Evolutionary conservation across 2,888 invertebrate species (phyloP).

Genomic region (Siphonodentalium dalli): DNA sequence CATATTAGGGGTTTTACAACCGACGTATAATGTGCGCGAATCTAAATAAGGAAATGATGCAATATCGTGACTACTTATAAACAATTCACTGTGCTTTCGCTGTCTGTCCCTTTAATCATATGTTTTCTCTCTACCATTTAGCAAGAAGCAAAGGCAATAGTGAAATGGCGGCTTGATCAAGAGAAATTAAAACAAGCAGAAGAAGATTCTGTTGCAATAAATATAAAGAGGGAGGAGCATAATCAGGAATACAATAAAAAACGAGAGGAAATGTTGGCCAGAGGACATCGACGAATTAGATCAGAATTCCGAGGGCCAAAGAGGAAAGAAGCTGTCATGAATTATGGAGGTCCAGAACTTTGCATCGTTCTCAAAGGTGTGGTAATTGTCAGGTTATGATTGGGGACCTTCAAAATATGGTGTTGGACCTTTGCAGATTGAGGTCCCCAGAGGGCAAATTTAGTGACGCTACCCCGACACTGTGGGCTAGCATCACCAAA

Average conservation of each 20-base stretch:
- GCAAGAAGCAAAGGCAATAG: constrained; percentile 69
- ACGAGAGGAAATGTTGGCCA: constrained; percentile 36
- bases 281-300: too few species aligned
- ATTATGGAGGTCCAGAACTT: constrained; percentile 36
- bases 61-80: too few species aligned
- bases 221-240: constrained; percentile 70
- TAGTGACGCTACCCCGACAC: too few species aligned
- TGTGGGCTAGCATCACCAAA: too few species aligned
- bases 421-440: too few species aligned
- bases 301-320: constrained; percentile 20
- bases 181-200: constrained; percentile 72
- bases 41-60: too few species aligned
- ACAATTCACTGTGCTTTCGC: too few species aligned
- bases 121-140: constrained; percentile 28
- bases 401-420: too few species aligned
- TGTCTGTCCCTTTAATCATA: too few species aligned
- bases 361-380: constrained; percentile 50
- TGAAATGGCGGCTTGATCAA: constrained; percentile 73
- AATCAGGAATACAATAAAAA: constrained; percentile 44
- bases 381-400: neutral
- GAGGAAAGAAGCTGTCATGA: constrained; percentile 33
- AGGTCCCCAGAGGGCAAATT: too few species aligned
- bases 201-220: constrained; percentile 72
- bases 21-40: too few species aligned
- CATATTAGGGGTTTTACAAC: too few species aligned